A percentile compares a stretch with the other conserved stretches of the same genome.
Evolutionary conservation across 2,797 vertebrate species (phyloP).

Genomic region (Amphiprion clarkii): DNA sequence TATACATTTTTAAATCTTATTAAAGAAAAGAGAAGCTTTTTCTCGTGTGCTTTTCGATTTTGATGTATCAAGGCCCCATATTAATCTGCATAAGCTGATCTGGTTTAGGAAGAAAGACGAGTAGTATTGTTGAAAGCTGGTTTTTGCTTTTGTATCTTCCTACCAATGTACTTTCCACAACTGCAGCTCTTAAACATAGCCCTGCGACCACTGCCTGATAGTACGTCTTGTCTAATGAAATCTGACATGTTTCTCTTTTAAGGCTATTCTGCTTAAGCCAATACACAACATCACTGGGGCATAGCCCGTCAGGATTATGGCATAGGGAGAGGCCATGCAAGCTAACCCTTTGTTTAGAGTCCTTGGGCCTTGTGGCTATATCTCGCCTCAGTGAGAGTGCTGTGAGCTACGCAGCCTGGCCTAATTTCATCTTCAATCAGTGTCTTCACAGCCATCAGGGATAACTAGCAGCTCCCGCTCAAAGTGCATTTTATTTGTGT

Average conservation of each 20-base stretch:
- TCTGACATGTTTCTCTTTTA: conserved; percentile 79
- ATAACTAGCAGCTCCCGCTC: conserved; percentile 63
- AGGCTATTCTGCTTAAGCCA: conserved; percentile 79
- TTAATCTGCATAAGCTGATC: conserved; percentile 66
- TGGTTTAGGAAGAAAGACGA: conserved; percentile 59
- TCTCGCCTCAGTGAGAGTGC: conserved; percentile 71
- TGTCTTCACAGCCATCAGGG: conserved; percentile 73
- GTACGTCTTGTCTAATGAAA: conserved; percentile 75
- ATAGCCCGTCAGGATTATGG: conserved; percentile 74
- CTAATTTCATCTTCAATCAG: conserved; percentile 87
- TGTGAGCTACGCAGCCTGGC: conserved; percentile 72
- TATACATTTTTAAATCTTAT: conserved; percentile 15
- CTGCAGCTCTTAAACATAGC: conserved; percentile 64
- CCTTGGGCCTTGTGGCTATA: conserved; percentile 74
- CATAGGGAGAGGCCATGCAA: conserved; percentile 69
- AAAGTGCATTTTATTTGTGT: conserved; percentile 46
- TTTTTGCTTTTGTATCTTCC: conserved; percentile 56
- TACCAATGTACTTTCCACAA: conserved; percentile 39
- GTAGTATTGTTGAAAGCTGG: conserved; percentile 46
- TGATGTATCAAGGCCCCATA: conserved; percentile 35
- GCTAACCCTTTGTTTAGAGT: conserved; percentile 81
- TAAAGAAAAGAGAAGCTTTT: conserved; percentile 31
- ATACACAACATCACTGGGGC: conserved; percentile 76
- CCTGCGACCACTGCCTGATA: conserved; percentile 55
- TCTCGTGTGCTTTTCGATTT: conserved; percentile 30